Evolutionary conservation across 2,797 vertebrate species (phyloP).

Genomic region (Peromyscus nudipes): DNA sequence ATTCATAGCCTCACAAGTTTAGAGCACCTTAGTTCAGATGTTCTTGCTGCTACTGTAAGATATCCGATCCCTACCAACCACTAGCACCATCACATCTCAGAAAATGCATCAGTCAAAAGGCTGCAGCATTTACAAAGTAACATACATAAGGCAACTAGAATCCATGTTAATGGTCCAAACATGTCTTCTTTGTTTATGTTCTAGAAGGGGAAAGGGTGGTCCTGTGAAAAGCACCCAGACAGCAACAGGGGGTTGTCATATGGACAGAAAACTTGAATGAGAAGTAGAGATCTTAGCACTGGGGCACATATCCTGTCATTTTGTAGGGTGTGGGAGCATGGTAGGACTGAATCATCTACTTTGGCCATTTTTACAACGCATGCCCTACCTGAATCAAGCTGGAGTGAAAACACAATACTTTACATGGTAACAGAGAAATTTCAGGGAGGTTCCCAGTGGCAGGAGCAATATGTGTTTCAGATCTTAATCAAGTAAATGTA

Average conservation of each 20-base stretch:
- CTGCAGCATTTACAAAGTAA: background rate
- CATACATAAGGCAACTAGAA: background rate
- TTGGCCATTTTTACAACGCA: background rate
- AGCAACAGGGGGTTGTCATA: no score
- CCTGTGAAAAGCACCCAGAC: background rate
- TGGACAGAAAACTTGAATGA: background rate
- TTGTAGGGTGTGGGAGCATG: background rate
- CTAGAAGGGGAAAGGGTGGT: background rate
- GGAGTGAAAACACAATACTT: background rate
- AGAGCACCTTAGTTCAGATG: background rate
- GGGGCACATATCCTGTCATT: background rate
- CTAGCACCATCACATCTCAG: background rate
- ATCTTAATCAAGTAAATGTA: background rate
- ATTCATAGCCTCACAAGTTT: background rate
- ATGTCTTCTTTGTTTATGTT: background rate
- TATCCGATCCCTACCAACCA: background rate
- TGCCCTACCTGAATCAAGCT: background rate
- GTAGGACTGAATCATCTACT: background rate
- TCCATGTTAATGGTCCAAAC: background rate
- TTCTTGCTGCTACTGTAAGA: background rate
- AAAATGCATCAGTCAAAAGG: background rate
- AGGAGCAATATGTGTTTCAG: background rate
- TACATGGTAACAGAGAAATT: background rate
- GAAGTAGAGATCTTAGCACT: background rate
- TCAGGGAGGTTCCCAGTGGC: background rate